Evolutionary conservation across 2,113 vertebrate genomes (phyloP).

Genomic region (Psephotus haematonotus): DNA sequence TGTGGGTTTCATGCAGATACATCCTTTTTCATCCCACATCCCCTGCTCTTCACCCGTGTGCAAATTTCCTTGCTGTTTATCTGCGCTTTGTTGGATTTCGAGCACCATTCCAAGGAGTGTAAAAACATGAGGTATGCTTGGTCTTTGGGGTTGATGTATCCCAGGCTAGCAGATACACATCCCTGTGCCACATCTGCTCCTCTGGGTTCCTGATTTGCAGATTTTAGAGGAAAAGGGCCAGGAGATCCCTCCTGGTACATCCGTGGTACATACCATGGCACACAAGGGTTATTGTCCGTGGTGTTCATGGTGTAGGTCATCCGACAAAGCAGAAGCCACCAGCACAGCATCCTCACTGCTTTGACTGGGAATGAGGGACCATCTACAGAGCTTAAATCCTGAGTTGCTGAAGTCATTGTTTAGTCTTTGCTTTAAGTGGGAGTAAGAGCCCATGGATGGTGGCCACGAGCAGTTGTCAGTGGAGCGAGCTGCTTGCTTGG

Average conservation of each 20-base stretch:
- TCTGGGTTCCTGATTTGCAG: neutral
- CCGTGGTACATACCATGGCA: neutral
- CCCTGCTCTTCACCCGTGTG: neutral
- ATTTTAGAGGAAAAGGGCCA: neutral
- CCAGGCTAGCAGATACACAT: neutral
- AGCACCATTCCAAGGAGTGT: neutral
- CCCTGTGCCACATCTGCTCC: neutral
- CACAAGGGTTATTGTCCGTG: neutral
- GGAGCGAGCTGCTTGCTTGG: neutral
- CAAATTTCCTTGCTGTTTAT: neutral
- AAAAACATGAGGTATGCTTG: neutral
- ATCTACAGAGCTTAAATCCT: neutral
- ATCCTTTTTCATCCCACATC: neutral
- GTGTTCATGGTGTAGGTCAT: accelerated
- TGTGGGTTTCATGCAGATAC: neutral
- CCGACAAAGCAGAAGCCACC: neutral
- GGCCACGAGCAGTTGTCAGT: neutral
- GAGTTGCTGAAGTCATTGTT: constrained; percentile 20
- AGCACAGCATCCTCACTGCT: neutral
- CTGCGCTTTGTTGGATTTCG: neutral
- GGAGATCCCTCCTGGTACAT: neutral
- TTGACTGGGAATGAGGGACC: neutral
- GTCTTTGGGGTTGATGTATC: neutral
- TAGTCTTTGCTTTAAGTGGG: constrained; percentile 24
- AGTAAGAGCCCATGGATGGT: neutral